phyloP scores from a whole-genome alignment of 2,113 vertebrate genomes.

The Phyllostomus hastatus region DNA sequence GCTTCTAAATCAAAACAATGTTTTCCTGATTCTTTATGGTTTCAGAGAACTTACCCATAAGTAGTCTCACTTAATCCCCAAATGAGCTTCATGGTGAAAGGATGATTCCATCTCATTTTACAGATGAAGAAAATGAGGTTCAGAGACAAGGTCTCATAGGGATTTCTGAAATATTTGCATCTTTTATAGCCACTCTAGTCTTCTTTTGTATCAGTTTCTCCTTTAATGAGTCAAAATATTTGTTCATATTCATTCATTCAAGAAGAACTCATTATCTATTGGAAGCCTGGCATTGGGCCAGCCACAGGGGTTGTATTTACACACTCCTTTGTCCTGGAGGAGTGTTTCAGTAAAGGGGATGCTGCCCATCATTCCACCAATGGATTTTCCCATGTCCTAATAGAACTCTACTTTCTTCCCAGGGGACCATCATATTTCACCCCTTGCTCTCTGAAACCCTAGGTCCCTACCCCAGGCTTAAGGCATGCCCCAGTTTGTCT shows the following conservation, averaged over 20 bases:
- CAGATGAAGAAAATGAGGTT: not conserved
- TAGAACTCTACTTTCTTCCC: not conserved
- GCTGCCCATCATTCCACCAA: not conserved
- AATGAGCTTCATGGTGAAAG: not conserved
- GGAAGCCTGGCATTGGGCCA: not conserved
- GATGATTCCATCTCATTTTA: not conserved
- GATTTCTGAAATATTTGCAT: not conserved
- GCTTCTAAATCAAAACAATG: not conserved
- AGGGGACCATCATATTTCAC: not conserved
- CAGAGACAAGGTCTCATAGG: not conserved
- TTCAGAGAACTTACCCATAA: not conserved
- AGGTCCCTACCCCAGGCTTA: not conserved
- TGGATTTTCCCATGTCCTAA: not conserved
- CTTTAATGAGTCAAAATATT: not conserved
- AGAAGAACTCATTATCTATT: not conserved
- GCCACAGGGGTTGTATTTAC: rapidly evolving
- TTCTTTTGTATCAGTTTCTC: not conserved
- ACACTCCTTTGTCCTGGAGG: not conserved
- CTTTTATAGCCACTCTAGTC: not conserved
- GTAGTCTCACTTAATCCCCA: not conserved
- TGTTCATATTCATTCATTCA: not conserved
- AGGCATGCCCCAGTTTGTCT: not conserved
- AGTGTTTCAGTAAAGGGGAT: not conserved
- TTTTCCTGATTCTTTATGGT: not conserved
- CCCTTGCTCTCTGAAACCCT: not conserved